Conservation (phyloP, 2,113 vertebrate genomes). For the Thinocorus orbignyianus region DNA sequence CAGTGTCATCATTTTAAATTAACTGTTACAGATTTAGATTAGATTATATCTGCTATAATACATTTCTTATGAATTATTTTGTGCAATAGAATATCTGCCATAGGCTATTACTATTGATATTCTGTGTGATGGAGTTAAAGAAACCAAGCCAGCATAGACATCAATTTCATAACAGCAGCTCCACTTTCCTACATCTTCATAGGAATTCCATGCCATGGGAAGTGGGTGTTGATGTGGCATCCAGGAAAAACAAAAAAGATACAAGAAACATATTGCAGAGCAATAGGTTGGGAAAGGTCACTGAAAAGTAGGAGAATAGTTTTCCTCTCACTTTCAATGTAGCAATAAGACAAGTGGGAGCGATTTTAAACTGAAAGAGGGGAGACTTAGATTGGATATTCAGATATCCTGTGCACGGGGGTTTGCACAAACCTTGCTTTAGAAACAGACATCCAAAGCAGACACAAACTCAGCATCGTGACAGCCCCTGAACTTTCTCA, state of each 20-base stretch:
- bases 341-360: too few species aligned
- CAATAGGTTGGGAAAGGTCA: neutral
- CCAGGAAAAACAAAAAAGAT: neutral
- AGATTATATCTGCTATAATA: neutral
- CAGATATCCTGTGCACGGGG: neutral
- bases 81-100: neutral
- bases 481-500: neutral
- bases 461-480: neutral
- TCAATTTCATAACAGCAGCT: neutral
- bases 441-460: neutral
- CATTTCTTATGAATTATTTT: neutral
- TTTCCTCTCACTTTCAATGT: too few species aligned
- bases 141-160: neutral
- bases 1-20: neutral
- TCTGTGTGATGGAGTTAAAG: neutral
- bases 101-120: neutral
- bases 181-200: neutral
- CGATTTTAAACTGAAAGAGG: too few species aligned
- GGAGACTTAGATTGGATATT: too few species aligned
- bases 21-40: neutral
- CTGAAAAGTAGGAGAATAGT: too few species aligned
- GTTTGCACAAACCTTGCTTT: neutral
- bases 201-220: neutral
- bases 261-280: neutral
- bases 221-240: neutral